Evolutionary conservation across 2,888 invertebrate genomes (phyloP).

Genomic region (Dichetophora obliterata): DNA sequence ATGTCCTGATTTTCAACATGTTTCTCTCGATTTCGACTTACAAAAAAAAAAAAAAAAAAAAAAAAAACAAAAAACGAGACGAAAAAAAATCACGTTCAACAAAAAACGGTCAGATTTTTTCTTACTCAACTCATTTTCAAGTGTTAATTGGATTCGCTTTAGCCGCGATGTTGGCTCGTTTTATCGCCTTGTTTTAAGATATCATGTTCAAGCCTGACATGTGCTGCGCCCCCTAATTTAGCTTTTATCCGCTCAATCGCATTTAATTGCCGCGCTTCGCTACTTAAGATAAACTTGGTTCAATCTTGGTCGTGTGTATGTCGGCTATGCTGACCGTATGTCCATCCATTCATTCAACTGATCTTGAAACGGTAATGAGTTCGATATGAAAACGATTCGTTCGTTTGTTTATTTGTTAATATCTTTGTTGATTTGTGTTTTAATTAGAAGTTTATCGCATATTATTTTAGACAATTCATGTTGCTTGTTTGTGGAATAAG

Average conservation of each 20-base stretch:
- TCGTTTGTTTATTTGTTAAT: not conserved
- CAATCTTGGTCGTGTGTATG: not conserved
- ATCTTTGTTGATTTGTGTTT: not conserved
- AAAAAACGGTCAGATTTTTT: not conserved
- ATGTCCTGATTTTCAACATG: conserved; percentile 1
- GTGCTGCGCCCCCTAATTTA: conserved; percentile 36
- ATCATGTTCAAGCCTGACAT: conserved; percentile 33
- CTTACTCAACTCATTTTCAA: conserved; percentile 12
- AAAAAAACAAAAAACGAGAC: too few relatives aligned
- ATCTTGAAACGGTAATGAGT: not conserved
- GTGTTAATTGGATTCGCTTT: conserved; percentile 41
- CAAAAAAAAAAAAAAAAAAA: not conserved
- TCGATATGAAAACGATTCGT: conserved; percentile 20
- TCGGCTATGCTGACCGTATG: not conserved
- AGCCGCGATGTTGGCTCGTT: conserved; percentile 16
- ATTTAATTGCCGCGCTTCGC: conserved; percentile 52
- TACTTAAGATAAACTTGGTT: conserved; percentile 58
- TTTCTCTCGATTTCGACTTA: not conserved
- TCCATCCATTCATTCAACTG: not conserved
- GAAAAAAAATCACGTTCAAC: too few relatives aligned
- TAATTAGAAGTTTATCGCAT: conserved; percentile 25
- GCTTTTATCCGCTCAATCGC: conserved; percentile 46
- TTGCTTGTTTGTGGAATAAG: not conserved
- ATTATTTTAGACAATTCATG: conserved; percentile 12
- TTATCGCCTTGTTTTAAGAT: conserved; percentile 33